Conservation (phyloP, 2,113 vertebrate species). For the Apus apus region DNA sequence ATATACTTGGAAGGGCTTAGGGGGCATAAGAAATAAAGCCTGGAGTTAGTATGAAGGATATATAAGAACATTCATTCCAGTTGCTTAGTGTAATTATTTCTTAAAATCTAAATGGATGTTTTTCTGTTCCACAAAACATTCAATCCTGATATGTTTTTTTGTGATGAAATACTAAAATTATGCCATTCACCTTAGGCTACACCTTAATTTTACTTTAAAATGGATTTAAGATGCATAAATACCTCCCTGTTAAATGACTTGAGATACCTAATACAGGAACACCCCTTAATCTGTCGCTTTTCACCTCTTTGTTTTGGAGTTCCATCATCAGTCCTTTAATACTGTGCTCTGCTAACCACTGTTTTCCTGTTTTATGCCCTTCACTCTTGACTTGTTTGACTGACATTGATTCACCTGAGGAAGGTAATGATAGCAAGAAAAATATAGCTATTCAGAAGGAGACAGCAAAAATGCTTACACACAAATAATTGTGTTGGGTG, state of each 20-base stretch:
- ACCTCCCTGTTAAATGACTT: background rate
- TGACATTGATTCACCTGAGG: background rate
- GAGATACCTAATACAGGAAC: background rate
- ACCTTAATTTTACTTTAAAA: conserved; percentile 15
- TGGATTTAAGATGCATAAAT: background rate
- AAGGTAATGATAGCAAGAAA: background rate
- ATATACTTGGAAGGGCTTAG: background rate
- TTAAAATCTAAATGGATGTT: background rate
- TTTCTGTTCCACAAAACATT: background rate
- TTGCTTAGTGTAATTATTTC: background rate
- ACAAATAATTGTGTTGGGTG: background rate
- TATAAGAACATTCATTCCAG: background rate
- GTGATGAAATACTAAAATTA: background rate
- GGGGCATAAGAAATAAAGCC: background rate
- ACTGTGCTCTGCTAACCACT: background rate
- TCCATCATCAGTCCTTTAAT: background rate
- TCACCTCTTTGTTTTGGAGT: background rate
- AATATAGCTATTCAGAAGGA: background rate
- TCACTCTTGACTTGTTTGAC: background rate
- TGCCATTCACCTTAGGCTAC: background rate
- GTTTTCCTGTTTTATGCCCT: background rate
- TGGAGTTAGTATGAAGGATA: background rate
- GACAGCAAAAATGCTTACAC: background rate
- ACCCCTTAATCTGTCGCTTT: background rate
- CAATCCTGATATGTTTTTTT: background rate